Percentiles rank a stretch among this genome's conserved stretches.
These are phyloP conservation scores for Oxyura jamaicensis DNA, from an alignment of 2,113 vertebrate species.

Conservation along the genomic window DNA sequence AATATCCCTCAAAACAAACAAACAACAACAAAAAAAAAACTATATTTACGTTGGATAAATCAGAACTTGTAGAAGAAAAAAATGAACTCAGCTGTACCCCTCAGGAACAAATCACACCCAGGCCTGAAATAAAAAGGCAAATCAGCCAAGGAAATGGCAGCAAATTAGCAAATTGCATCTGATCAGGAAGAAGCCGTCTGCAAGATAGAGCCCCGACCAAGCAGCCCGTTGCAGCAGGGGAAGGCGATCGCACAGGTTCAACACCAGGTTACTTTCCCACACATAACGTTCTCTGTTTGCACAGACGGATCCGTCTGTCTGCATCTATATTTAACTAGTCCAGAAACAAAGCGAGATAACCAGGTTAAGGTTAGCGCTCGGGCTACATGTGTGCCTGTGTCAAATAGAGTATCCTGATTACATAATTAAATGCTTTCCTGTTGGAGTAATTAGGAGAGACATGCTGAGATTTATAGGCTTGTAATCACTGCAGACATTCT, in stretches of 20 bases:
- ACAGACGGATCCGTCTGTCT: slow-evolving; percentile 40
- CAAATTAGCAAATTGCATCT: not conserved
- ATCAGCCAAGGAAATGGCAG: rapidly evolving
- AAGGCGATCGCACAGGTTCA: slow-evolving; percentile 8
- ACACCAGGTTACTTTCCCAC: slow-evolving; percentile 64
- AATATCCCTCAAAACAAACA: not conserved
- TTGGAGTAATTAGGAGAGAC: slow-evolving; percentile 40
- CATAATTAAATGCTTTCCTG: slow-evolving; percentile 60
- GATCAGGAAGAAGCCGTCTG: not conserved
- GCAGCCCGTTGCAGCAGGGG: not conserved
- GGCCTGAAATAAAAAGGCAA: not conserved
- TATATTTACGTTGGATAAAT: not conserved
- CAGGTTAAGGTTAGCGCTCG: slow-evolving; percentile 11
- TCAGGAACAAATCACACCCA: not conserved
- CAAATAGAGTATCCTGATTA: not conserved
- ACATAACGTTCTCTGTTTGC: not conserved
- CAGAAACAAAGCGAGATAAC: slow-evolving; percentile 44
- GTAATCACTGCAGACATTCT: not conserved
- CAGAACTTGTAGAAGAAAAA: not conserved
- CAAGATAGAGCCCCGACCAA: not conserved
- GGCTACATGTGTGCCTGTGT: not conserved
- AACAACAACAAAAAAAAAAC: not conserved
- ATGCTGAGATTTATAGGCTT: slow-evolving; percentile 32
- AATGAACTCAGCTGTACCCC: not conserved
- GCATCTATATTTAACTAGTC: slow-evolving; percentile 57